Percentiles rank a stretch among this genome's conserved stretches.
These are phyloP conservation scores for Aleiodes sp. DNA, from an alignment of 1,140 invertebrate genomes.

Conservation along the genomic window DNA sequence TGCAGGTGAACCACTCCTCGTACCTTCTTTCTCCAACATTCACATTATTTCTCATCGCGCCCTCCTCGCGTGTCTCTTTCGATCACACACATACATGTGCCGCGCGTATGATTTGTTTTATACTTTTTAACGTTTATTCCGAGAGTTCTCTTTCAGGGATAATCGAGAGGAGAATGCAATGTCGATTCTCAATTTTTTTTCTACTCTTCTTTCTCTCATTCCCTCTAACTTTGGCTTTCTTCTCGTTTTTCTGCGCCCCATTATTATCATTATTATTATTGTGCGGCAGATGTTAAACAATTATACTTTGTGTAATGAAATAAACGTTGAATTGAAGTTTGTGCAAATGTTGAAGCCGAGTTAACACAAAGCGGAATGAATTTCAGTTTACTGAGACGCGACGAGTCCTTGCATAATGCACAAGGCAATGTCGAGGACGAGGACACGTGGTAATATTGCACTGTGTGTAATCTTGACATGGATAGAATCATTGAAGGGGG, in stretches of 20 bases:
- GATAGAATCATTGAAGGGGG: constrained; percentile 24
- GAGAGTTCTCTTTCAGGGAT: background rate
- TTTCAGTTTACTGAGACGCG: background rate
- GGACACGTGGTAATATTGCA: constrained; percentile 41
- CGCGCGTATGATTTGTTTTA: background rate
- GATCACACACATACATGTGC: background rate
- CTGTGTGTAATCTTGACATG: constrained; percentile 2
- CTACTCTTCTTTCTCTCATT: background rate
- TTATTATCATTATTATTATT: background rate
- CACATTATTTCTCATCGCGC: constrained; percentile 18
- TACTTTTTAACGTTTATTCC: constrained; percentile 2
- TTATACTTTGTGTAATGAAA: background rate
- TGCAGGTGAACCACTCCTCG: constrained; percentile 65
- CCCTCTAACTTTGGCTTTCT: constrained; percentile 5
- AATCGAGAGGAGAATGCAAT: constrained; percentile 3
- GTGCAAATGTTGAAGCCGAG: no score
- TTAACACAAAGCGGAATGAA: no score
- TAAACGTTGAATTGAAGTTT: no score
- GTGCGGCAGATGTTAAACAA: background rate
- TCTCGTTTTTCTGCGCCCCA: background rate
- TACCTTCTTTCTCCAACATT: constrained; percentile 37
- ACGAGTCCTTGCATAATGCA: constrained; percentile 50
- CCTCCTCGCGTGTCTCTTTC: constrained; percentile 12
- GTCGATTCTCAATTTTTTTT: background rate
- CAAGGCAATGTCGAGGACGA: constrained; percentile 59